phyloP scores from a whole-genome alignment of 2,113 vertebrate species.

The Myiozetetes cayanensis region DNA sequence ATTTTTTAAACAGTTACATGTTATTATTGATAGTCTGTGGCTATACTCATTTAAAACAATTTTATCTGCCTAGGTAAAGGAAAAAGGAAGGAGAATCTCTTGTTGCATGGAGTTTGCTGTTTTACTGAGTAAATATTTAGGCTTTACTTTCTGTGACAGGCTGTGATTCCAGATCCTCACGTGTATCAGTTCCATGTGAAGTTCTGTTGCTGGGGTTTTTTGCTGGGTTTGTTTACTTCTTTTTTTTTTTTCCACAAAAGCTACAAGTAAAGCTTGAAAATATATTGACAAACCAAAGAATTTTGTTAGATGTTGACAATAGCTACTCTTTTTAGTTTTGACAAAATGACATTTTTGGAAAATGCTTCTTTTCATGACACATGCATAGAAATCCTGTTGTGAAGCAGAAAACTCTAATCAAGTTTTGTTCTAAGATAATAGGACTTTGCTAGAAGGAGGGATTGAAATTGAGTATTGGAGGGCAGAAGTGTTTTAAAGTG shows the following conservation, averaged over 20 bases:
- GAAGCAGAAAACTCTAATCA: background rate
- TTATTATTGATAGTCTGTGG: background rate
- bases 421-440: background rate
- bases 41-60: background rate
- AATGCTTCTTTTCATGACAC: background rate
- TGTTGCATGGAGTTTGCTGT: background rate
- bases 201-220: background rate
- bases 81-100: background rate
- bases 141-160: background rate
- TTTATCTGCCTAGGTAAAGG: background rate
- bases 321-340: background rate
- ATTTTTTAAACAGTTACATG: background rate
- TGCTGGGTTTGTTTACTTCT: background rate
- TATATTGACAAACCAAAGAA: background rate
- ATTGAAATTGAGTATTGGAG: background rate
- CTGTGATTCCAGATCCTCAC: background rate
- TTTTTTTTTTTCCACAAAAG: background rate
- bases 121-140: background rate
- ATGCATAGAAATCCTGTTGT: background rate
- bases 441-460: background rate
- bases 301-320: background rate
- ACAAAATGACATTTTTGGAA: background rate
- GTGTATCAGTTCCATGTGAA: background rate
- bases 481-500: slow-evolving; percentile 3
- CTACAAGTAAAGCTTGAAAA: background rate